Conservation (phyloP, 2,797 vertebrate species). For the Chloroceryle amazona region DNA sequence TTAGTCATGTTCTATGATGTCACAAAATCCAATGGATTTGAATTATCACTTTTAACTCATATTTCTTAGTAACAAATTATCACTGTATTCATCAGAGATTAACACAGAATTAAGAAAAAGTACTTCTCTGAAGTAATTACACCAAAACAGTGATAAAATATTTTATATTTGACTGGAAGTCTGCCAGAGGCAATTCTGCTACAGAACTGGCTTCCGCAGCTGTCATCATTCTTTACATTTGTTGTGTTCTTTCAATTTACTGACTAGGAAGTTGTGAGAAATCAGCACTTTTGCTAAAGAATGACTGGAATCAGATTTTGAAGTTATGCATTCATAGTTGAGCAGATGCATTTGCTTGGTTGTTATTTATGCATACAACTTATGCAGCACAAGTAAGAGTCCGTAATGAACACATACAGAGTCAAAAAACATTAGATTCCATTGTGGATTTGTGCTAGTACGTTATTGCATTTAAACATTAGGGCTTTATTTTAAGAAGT, state of each 20-base stretch:
- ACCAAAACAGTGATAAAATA: constrained; percentile 8
- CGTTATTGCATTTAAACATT: not conserved
- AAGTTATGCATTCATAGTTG: not conserved
- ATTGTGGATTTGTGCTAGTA: not conserved
- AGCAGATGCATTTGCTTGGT: not conserved
- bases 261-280: not conserved
- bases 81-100: constrained; percentile 48
- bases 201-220: not conserved
- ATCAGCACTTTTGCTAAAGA: not conserved
- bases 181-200: not conserved
- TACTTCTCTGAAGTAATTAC: constrained; percentile 56
- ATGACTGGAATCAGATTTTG: not conserved
- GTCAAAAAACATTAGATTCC: not conserved
- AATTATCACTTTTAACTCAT: constrained; percentile 59
- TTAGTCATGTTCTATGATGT: constrained; percentile 25
- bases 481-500: not conserved
- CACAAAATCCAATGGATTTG: constrained; percentile 54
- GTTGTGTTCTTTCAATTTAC: not conserved
- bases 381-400: not conserved
- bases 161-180: constrained; percentile 33
- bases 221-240: constrained; percentile 7
- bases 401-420: not conserved
- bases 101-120: constrained; percentile 45
- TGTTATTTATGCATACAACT: not conserved
- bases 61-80: constrained; percentile 61